Evolutionary conservation across 2,888 invertebrate genomes (phyloP), one percentile per base, ranked within the genome.

Genomic region (Andricus quercusramuli): DNA sequence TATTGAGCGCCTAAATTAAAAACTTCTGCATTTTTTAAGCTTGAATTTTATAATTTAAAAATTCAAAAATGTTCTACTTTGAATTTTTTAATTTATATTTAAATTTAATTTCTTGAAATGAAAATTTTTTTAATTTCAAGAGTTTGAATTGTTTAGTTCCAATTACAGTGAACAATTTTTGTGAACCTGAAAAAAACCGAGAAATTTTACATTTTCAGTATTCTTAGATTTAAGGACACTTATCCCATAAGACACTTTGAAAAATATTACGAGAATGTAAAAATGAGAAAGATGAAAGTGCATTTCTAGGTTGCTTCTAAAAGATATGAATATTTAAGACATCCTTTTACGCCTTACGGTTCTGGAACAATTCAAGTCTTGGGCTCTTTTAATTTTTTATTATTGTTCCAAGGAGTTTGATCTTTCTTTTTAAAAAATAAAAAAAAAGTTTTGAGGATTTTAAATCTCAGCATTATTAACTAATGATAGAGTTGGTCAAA

Each of bases 301-400:
- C 74, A 74, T 56, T 74, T 74, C 22, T n/a, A 32, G 25, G 32
- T 56, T 56, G 37, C 74, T 74, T 74, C 32, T 56, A 6, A 51
- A 70, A 70, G 32, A n/a, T 56, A 59, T 74, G 74, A 56, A 74
- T 56, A 74, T 74, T 74, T 59, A 74, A 74, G 29, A 74, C 20
- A 6, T 37, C 32, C 74, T 56, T 70, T 74, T 37, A 74, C 25
- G 56, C 56, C 51, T 56, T 32, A 32, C n/a, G 13, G 32, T 56
- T 22, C 74, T 74, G 22, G n/a, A 56, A 51, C 17, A 32, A 74
- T 51, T 74, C 74, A 32, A 9, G 51, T 56, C 56, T 32, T 15
- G 32, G 56, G n/a, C n/a, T n/a, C 32, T 56, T 32, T 74, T 56
- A 29, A 56, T 74, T 56, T 74, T 32, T 32, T 32, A 74, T 74